Base-by-base conservation (phyloP, 2,797 vertebrate genomes). In the Smutsia gigantea region DNA sequence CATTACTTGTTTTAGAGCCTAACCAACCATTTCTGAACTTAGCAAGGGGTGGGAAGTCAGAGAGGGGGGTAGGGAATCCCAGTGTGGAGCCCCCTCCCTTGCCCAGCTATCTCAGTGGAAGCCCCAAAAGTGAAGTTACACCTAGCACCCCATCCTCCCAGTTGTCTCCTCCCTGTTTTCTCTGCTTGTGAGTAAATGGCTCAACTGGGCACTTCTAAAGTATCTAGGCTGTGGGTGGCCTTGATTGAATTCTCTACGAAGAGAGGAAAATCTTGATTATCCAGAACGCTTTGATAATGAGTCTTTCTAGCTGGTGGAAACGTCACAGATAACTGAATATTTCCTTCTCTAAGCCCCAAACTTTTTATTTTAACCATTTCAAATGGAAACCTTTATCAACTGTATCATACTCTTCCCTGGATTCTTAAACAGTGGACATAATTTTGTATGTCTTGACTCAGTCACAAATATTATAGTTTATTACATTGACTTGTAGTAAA, bases 211-310 rank as follows among this genome's bases (percentile, higher is more conserved):
- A 96, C 82, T 86, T 96, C 94, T 93, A 57, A 90, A 95, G 72
- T 71, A 57, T 91, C 72, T 81, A 77, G 84, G 29, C 94, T 94
- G 95, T 96, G 97, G 87, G 97, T 97, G 97, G 97, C 86, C 97
- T 96, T 94, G 93, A 96, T 91, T 79, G 91, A 94, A 68, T 89
- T 31, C 88, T 97, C 88, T 79, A 77, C 93, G 55, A 82, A 71
- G n/a, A 85, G 46, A 93, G 64, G 71, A 75, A 95, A 93, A 78
- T 89, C 87, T 83, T 88, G 66, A 89, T 95, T 92, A 96, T 91
- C 55, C 66, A 77, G 94, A 97, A 87, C 27, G 25, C 66, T 86
- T 87, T 49, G 37, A 94, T 69, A 92, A 39, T 87, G 34, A 87
- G 5, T 77, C 74, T 95, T 92, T 95, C 90, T 92, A 57, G 68